These are phyloP conservation scores for Cybosia mesomella DNA, from an alignment of 2,888 invertebrate genomes.

Conservation along the genomic window DNA sequence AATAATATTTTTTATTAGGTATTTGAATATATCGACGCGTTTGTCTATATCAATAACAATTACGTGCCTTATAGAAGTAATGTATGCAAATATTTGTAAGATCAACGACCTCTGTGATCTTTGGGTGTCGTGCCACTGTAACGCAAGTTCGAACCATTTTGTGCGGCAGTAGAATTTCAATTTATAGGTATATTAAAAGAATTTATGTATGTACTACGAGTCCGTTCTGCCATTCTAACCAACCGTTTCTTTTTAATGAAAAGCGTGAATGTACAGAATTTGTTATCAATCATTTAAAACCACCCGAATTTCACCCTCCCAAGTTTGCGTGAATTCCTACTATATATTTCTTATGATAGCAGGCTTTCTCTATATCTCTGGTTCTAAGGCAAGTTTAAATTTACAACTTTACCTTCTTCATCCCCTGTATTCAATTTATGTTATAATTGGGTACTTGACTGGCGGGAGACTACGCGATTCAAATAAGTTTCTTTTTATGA, in stretches of 20 bases:
- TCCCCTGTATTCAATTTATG: too few relatives aligned
- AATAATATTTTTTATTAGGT: constrained; percentile 51
- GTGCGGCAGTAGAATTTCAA: constrained; percentile 1
- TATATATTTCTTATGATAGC: too few relatives aligned
- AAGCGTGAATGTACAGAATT: not conserved
- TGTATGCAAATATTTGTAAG: constrained; percentile 76
- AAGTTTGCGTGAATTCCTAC: too few relatives aligned
- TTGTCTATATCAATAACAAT: constrained; percentile 60
- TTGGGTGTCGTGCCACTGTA: constrained; percentile 49
- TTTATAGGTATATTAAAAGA: not conserved
- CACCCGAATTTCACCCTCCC: too few relatives aligned
- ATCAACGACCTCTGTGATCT: constrained; percentile 71
- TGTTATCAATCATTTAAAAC: not conserved
- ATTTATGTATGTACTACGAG: not conserved
- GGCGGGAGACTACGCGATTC: too few relatives aligned
- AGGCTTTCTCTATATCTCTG: too few relatives aligned
- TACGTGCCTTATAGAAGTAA: constrained; percentile 56
- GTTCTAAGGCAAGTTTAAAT: too few relatives aligned
- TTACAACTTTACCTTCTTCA: too few relatives aligned
- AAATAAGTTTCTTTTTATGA: too few relatives aligned
- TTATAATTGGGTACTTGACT: too few relatives aligned
- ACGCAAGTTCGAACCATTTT: constrained; percentile 27
- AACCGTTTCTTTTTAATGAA: too few relatives aligned
- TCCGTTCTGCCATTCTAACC: not conserved
- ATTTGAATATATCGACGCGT: constrained; percentile 40